phyloP scores from a whole-genome alignment of 2,797 vertebrate species.

The Heteromormyrus szaboi region DNA sequence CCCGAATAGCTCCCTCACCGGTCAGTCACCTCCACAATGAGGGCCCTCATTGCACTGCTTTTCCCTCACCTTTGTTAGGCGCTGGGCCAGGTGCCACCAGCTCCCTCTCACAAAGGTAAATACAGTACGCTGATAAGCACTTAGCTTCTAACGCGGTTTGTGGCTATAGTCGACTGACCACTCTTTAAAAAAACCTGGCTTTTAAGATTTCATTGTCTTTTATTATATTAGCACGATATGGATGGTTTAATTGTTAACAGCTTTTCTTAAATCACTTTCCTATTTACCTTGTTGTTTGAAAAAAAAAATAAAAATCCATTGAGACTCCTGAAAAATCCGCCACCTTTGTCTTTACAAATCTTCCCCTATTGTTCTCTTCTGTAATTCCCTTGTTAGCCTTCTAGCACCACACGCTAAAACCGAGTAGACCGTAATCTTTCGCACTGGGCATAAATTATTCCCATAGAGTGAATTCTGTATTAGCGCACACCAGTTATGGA shows the following conservation, averaged over 20 bases:
- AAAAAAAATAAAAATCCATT: not conserved
- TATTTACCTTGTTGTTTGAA: not conserved
- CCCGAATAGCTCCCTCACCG: not conserved
- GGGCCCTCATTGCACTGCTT: not conserved
- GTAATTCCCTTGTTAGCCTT: conserved; percentile 71
- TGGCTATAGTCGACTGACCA: not conserved
- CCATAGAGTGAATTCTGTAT: conserved; percentile 59
- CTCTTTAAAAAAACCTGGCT: not conserved
- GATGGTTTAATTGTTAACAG: not conserved
- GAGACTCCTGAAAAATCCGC: conserved; percentile 14
- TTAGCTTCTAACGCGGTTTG: not conserved
- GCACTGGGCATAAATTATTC: conserved; percentile 74
- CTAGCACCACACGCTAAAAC: conserved; percentile 58
- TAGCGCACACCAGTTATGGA: conserved; percentile 81
- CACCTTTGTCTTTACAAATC: conserved; percentile 28
- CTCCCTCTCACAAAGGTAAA: not conserved
- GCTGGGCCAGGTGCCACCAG: not conserved
- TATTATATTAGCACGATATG: not conserved
- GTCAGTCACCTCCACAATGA: not conserved
- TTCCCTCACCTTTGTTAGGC: not conserved
- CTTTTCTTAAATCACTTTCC: not conserved
- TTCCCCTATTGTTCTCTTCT: conserved; percentile 58
- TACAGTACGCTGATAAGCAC: not conserved
- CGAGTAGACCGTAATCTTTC: conserved; percentile 50
- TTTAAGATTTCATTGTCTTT: not conserved